Percentiles rank a stretch among this genome's conserved stretches.
Conservation (phyloP, 2,888 invertebrate species). For the Melinaea marsaeus region DNA sequence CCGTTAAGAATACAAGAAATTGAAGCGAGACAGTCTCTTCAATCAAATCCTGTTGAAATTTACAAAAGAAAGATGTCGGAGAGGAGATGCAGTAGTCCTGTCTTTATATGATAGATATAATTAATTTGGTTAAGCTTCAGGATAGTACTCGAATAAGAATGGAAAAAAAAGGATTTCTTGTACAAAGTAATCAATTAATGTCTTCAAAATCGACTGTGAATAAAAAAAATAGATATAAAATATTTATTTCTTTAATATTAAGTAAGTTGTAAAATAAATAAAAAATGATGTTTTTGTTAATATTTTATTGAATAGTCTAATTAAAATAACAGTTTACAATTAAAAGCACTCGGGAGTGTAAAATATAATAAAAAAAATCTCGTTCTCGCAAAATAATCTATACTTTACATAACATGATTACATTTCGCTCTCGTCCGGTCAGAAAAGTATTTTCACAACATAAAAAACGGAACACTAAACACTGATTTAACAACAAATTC, state of each 20-base stretch:
- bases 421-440: background rate
- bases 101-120: too few species aligned
- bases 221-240: background rate
- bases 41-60: conserved; percentile 43
- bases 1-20: conserved; percentile 45
- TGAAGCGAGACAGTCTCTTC: conserved; percentile 46
- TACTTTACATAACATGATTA: conserved; percentile 5
- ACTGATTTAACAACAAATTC: conserved; percentile 2
- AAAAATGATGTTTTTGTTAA: conserved; percentile 25
- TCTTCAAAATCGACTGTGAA: background rate
- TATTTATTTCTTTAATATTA: background rate
- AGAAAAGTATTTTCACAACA: background rate
- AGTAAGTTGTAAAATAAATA: conserved; percentile 7
- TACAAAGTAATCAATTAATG: too few species aligned
- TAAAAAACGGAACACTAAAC: conserved; percentile 2
- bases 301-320: conserved; percentile 29
- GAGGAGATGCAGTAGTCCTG: conserved; percentile 38
- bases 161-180: too few species aligned
- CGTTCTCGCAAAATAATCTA: background rate
- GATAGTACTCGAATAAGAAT: too few species aligned
- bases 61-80: conserved; percentile 49
- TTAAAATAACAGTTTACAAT: conserved; percentile 21
- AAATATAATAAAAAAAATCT: background rate
- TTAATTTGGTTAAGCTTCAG: too few species aligned
- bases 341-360: conserved; percentile 18